phyloP scores from a whole-genome alignment of 2,113 vertebrate genomes.

The Setophaga kirtlandii region DNA sequence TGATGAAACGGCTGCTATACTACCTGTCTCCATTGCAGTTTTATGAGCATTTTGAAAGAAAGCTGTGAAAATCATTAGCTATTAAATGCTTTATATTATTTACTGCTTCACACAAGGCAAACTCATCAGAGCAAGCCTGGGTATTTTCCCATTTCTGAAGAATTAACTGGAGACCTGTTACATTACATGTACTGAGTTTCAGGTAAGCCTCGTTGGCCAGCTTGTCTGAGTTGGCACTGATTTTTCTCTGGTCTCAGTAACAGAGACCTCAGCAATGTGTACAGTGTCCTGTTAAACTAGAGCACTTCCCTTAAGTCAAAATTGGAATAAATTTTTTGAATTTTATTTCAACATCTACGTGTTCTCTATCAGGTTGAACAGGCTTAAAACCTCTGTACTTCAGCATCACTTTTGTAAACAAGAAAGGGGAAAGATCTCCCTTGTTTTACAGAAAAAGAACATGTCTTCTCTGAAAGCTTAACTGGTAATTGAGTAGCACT shows the following conservation, averaged over 20 bases:
- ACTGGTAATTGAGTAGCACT: conserved; percentile 39
- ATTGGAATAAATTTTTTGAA: neutral
- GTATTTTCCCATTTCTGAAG: conserved; percentile 5
- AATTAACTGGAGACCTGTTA: conserved; percentile 39
- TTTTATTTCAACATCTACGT: conserved; percentile 10
- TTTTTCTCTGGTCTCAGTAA: neutral
- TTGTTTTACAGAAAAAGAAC: neutral
- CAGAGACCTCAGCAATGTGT: neutral
- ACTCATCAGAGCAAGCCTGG: neutral
- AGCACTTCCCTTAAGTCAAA: conserved; percentile 26
- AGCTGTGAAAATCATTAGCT: conserved; percentile 55
- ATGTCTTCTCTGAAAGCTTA: conserved; percentile 24
- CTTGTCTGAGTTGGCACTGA: neutral
- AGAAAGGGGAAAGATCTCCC: neutral
- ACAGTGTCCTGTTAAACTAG: neutral
- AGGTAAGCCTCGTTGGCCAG: neutral
- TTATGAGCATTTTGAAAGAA: conserved; percentile 12
- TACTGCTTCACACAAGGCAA: neutral
- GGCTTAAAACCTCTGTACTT: conserved; percentile 30
- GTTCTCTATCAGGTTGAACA: conserved; percentile 15
- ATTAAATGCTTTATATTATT: neutral
- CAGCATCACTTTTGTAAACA: conserved; percentile 17
- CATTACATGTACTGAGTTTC: neutral
- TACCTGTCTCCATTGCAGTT: conserved; percentile 58
- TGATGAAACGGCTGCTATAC: conserved; percentile 52